Percentiles rank a stretch among this genome's conserved stretches.
Conservation (phyloP, 2,888 invertebrate species). For the Ferdinandea cuprea region DNA sequence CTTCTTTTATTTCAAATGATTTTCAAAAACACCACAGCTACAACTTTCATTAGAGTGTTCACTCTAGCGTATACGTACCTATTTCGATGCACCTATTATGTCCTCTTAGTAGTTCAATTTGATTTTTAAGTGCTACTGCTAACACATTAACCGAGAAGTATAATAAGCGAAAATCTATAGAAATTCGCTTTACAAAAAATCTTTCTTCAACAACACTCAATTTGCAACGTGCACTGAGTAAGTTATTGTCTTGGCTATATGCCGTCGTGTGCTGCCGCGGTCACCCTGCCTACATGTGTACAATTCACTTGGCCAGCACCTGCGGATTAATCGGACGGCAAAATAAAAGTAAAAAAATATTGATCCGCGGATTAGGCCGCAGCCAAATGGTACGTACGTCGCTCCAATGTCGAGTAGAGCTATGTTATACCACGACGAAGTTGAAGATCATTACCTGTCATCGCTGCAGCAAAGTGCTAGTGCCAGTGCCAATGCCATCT, state of each 20-base stretch:
- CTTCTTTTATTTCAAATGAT: not conserved
- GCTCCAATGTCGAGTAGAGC: slow-evolving; percentile 27
- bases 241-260: slow-evolving; percentile 35
- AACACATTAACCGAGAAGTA: not conserved
- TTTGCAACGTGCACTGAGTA: slow-evolving; percentile 40
- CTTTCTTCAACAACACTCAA: slow-evolving; percentile 42
- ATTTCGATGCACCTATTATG: slow-evolving; percentile 22
- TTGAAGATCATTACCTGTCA: slow-evolving; percentile 46
- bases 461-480: slow-evolving; percentile 28
- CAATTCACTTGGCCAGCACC: slow-evolving; percentile 48
- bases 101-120: slow-evolving; percentile 49
- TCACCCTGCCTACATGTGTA: slow-evolving; percentile 11
- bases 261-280: too few relatives aligned
- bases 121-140: slow-evolving; percentile 15
- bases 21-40: too few relatives aligned
- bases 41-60: slow-evolving; percentile 38
- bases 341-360: slow-evolving; percentile 12
- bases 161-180: slow-evolving; percentile 23
- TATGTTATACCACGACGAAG: slow-evolving; percentile 45
- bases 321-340: slow-evolving; percentile 29
- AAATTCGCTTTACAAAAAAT: slow-evolving; percentile 45
- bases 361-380: slow-evolving; percentile 58
- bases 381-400: slow-evolving; percentile 36
- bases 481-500: slow-evolving; percentile 52
- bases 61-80: slow-evolving; percentile 63